Evolutionary conservation across 2,797 vertebrate genomes (phyloP).

Genomic region (Crocodylus rhombifer): DNA sequence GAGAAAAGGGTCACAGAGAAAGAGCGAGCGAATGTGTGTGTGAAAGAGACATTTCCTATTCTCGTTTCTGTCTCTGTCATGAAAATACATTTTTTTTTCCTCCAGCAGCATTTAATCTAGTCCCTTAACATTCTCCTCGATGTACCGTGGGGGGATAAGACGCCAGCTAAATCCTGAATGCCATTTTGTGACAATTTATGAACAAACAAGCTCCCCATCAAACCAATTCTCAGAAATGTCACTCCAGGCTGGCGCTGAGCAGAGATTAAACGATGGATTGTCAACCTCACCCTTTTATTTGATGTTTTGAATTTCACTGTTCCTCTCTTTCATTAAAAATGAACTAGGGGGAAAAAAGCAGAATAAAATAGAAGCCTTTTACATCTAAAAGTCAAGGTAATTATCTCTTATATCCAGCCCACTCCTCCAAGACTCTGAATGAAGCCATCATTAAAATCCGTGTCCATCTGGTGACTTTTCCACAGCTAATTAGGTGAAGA

Average conservation of each 20-base stretch:
- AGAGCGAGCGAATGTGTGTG: background rate
- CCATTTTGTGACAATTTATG: constrained; percentile 79
- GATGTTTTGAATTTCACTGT: constrained; percentile 78
- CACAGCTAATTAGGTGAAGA: constrained; percentile 79
- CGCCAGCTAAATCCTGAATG: constrained; percentile 70
- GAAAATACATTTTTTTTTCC: constrained; percentile 18
- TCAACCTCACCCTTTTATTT: constrained; percentile 76
- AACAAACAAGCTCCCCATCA: constrained; percentile 80
- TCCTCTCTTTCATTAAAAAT: constrained; percentile 82
- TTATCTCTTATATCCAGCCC: constrained; percentile 78
- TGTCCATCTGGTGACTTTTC: constrained; percentile 81
- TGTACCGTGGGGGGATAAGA: background rate
- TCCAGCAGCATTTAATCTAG: constrained; percentile 48
- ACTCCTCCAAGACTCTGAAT: constrained; percentile 77
- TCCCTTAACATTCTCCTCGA: constrained; percentile 20
- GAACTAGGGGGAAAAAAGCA: constrained; percentile 61
- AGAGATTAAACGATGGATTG: constrained; percentile 80
- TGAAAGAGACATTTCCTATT: background rate
- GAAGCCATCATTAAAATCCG: constrained; percentile 81
- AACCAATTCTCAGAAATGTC: constrained; percentile 78
- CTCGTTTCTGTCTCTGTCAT: background rate
- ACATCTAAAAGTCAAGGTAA: constrained; percentile 81
- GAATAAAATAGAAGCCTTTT: constrained; percentile 77
- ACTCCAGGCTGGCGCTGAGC: constrained; percentile 72
- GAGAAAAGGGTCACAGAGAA: background rate